A percentile compares a stretch with the other conserved stretches of the same genome.
These are phyloP conservation scores for Thalassarche chlororhynchos DNA, from an alignment of 2,113 vertebrate genomes.

Conservation along the genomic window DNA sequence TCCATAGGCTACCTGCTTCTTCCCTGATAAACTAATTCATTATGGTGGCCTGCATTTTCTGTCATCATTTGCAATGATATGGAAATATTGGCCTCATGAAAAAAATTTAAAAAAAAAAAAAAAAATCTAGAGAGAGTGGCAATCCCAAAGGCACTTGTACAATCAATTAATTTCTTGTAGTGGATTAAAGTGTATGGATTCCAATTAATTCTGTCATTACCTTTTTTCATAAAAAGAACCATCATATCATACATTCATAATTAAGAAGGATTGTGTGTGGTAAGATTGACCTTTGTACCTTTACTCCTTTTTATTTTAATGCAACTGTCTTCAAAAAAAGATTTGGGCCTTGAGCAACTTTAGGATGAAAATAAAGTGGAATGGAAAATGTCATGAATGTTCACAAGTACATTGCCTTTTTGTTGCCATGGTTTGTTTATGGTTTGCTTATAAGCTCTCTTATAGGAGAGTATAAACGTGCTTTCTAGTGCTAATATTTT, in stretches of 20 bases:
- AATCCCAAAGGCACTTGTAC: background rate
- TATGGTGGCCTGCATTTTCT: background rate
- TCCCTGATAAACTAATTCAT: background rate
- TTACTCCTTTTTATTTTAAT: conserved; percentile 35
- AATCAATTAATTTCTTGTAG: conserved; percentile 35
- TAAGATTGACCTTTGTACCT: conserved; percentile 6
- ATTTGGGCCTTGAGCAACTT: conserved; percentile 15
- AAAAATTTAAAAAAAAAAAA: background rate
- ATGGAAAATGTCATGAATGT: conserved; percentile 40
- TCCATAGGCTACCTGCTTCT: background rate
- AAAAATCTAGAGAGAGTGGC: background rate
- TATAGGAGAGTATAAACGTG: background rate
- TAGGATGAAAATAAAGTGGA: conserved; percentile 23
- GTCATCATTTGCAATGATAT: background rate
- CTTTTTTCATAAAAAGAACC: background rate
- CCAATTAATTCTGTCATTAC: conserved; percentile 42
- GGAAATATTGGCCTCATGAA: background rate
- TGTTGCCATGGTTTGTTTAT: conserved; percentile 23
- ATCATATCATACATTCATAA: conserved; percentile 3
- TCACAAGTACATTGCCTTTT: background rate
- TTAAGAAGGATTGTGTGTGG: background rate
- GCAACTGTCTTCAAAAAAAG: conserved; percentile 2
- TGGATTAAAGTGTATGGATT: conserved; percentile 6
- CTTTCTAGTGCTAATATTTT: conserved; percentile 22
- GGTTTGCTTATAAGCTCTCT: background rate